phyloP scores from a whole-genome alignment of 2,797 vertebrate genomes.

The Staurois parvus region DNA sequence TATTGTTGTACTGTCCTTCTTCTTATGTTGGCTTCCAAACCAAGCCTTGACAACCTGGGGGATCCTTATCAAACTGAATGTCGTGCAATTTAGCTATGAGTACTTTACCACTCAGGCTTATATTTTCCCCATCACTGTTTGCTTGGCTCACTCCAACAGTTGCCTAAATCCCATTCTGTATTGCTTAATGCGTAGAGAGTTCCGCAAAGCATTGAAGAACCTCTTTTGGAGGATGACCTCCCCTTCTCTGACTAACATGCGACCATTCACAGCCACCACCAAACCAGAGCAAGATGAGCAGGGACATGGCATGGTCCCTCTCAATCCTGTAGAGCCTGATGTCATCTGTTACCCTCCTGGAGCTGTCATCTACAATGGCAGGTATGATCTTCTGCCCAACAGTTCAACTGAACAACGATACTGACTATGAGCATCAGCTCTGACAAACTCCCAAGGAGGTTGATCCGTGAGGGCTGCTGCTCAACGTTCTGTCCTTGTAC shows the following conservation, averaged over 20 bases:
- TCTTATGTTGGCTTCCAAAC: slow-evolving; percentile 96
- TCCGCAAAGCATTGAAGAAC: slow-evolving; percentile 89
- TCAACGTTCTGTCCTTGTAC: not conserved
- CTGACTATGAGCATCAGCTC: slow-evolving; percentile 22
- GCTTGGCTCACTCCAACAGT: slow-evolving; percentile 96
- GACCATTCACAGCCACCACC: slow-evolving; percentile 86
- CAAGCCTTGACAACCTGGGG: slow-evolving; percentile 94
- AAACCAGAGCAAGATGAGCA: slow-evolving; percentile 85
- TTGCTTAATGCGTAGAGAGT: slow-evolving; percentile 93
- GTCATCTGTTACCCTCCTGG: slow-evolving; percentile 80
- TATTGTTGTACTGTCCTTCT: slow-evolving; percentile 93
- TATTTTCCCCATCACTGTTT: slow-evolving; percentile 91
- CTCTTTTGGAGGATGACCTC: slow-evolving; percentile 89
- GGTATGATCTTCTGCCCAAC: slow-evolving; percentile 81
- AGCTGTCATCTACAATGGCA: slow-evolving; percentile 81
- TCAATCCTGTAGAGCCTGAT: slow-evolving; percentile 72
- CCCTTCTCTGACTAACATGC: slow-evolving; percentile 81
- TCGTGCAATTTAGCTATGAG: slow-evolving; percentile 87
- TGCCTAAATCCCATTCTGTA: slow-evolving; percentile 95
- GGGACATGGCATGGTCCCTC: slow-evolving; percentile 72
- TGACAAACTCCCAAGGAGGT: not conserved
- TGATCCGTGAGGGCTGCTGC: not conserved
- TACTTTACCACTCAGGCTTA: slow-evolving; percentile 93
- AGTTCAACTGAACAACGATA: slow-evolving; percentile 71
- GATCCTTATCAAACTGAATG: slow-evolving; percentile 92